Conservation (phyloP, 2,113 vertebrate species). For the Coturnix japonica region DNA sequence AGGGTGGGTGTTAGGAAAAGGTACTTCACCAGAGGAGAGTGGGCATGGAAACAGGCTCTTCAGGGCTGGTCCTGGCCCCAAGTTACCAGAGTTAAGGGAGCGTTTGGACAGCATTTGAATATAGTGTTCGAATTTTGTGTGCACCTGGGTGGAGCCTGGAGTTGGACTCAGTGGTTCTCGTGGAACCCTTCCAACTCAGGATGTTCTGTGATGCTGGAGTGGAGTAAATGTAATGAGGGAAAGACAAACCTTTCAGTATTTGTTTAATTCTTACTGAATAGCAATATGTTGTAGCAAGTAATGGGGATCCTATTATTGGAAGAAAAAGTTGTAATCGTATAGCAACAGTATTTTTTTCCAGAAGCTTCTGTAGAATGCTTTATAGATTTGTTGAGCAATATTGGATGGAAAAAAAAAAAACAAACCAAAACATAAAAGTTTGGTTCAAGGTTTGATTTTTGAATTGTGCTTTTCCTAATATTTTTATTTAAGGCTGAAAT, state of each 20-base stretch:
- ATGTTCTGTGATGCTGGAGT: neutral
- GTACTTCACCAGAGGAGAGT: neutral
- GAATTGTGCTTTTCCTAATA: neutral
- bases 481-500: neutral
- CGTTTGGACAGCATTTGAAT: neutral
- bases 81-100: neutral
- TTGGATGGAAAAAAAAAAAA: neutral
- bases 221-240: neutral
- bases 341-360: neutral
- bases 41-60: neutral
- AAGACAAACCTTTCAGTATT: neutral
- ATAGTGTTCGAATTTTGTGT: neutral
- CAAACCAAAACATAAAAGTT: no score
- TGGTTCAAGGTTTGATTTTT: neutral
- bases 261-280: neutral
- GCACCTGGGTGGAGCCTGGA: neutral
- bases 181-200: neutral
- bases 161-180: neutral
- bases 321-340: neutral
- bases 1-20: neutral
- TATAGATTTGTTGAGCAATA: neutral
- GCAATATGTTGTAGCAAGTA: accelerated
- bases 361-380: neutral
- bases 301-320: neutral
- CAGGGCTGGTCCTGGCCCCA: neutral